Percentiles rank a stretch among this genome's conserved stretches.
phyloP scores from a whole-genome alignment of 2,113 vertebrate genomes.

The Siniperca knerii region DNA sequence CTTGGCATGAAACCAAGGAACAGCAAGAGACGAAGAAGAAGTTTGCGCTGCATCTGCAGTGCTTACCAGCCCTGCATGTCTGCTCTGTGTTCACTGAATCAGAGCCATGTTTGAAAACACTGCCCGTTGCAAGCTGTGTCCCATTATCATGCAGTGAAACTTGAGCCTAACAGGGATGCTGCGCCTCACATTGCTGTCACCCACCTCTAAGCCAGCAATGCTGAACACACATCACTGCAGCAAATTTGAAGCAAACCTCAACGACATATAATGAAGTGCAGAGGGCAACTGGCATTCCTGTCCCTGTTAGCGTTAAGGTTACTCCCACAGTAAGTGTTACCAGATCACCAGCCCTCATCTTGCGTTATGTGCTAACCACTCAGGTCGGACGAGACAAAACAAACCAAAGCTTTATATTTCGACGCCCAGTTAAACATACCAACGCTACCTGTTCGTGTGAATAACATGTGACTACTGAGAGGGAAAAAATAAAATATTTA shows the following conservation, averaged over 20 bases:
- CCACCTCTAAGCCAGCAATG: slow-evolving; percentile 2
- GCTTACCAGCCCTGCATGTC: too few relatives aligned
- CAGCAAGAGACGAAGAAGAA: too few relatives aligned
- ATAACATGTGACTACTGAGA: neutral
- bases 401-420: slow-evolving; percentile 20
- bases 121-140: neutral
- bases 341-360: slow-evolving; percentile 23
- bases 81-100: neutral
- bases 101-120: neutral
- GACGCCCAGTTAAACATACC: slow-evolving; percentile 11
- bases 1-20: neutral
- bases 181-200: slow-evolving; percentile 7
- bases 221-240: slow-evolving; percentile 37
- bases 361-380: slow-evolving; percentile 50
- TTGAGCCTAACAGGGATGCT: slow-evolving; percentile 31
- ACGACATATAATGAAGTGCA: too few relatives aligned
- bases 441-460: fast-evolving
- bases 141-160: neutral
- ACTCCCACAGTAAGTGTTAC: slow-evolving; percentile 22
- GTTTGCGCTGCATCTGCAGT: neutral
- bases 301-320: neutral
- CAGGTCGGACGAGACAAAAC: slow-evolving; percentile 31
- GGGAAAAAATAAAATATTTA: slow-evolving; percentile 33
- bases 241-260: neutral
- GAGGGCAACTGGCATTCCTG: too few relatives aligned